phyloP scores from a whole-genome alignment of 1,140 invertebrate genomes.

The Akabosia matsudoensis region DNA sequence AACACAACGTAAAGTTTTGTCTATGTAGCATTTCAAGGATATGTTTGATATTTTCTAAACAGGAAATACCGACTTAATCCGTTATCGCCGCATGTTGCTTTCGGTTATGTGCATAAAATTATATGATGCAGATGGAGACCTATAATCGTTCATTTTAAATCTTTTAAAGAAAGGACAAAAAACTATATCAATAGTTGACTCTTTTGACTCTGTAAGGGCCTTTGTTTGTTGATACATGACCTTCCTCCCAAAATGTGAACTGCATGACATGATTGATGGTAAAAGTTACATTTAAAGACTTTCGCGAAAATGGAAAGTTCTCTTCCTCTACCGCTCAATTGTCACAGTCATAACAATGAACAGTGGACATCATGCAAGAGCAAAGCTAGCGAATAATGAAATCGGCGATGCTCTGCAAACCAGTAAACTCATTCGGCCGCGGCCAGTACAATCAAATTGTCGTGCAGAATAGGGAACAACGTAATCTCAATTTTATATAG shows the following conservation, averaged over 20 bases:
- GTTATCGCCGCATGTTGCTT: background rate
- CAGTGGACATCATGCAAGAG: background rate
- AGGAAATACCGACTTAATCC: no score
- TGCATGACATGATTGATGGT: background rate
- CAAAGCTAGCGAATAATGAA: background rate
- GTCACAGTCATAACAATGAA: background rate
- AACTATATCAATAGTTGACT: background rate
- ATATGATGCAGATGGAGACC: background rate
- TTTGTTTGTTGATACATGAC: background rate
- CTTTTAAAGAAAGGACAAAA: background rate
- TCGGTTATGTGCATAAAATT: background rate
- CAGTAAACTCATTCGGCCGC: background rate
- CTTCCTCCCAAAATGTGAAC: background rate
- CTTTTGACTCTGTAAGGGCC: background rate
- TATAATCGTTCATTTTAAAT: background rate
- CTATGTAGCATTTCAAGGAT: no score
- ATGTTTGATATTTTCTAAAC: no score
- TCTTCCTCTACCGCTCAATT: background rate
- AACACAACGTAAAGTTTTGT: no score
- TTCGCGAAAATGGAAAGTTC: constrained; percentile 1
- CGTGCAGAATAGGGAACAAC: no score
- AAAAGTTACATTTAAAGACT: background rate
- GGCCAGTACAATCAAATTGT: no score
- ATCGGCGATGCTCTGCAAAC: no score
- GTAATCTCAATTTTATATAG: no score